Conservation (phyloP, 2,888 invertebrate genomes). For the Tipula helvola region DNA sequence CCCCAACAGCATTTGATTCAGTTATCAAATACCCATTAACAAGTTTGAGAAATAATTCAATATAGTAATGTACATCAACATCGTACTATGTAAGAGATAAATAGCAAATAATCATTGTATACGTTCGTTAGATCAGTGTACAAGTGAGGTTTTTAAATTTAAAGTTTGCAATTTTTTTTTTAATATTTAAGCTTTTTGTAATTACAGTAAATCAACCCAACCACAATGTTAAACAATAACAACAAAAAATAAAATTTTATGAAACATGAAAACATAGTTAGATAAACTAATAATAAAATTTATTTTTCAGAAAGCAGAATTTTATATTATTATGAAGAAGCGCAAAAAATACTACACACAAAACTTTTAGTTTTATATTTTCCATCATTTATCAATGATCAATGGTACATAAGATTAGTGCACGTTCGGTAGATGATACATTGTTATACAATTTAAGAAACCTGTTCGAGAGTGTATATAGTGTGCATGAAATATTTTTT, state of each 20-base stretch:
- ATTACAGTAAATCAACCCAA: background rate
- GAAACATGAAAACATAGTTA: background rate
- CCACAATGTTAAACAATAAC: background rate
- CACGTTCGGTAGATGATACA: background rate
- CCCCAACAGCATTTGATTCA: background rate
- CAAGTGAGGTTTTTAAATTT: background rate
- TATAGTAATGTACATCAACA: background rate
- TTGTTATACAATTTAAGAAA: background rate
- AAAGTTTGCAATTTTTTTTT: background rate
- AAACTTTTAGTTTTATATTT: conserved; percentile 4
- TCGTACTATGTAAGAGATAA: background rate
- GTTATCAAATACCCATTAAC: background rate
- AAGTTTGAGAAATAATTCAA: background rate
- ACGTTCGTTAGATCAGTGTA: background rate
- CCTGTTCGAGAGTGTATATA: background rate
- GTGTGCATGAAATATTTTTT: background rate
- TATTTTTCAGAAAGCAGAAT: background rate
- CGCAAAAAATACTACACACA: background rate
- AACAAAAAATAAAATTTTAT: background rate
- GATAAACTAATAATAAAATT: background rate
- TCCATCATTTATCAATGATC: background rate
- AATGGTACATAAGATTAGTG: background rate
- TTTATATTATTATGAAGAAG: background rate
- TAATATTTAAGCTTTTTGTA: background rate
- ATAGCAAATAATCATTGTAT: background rate